Conservation (phyloP, 2,113 vertebrate genomes). For the Phaethornis superciliosus region DNA sequence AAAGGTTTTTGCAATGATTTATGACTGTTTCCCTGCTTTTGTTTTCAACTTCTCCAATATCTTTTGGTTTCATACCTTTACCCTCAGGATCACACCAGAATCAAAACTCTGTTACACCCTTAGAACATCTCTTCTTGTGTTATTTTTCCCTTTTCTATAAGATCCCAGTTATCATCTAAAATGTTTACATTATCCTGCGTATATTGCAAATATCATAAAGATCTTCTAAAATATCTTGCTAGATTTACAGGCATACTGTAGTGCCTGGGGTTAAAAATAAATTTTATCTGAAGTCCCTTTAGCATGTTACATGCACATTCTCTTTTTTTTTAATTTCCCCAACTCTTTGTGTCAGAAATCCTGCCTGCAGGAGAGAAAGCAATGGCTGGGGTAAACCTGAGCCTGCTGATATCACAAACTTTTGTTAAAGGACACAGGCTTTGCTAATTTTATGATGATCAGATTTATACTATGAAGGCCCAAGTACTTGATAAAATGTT, state of each 20-base stretch:
- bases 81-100: not conserved
- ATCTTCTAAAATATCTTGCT: not conserved
- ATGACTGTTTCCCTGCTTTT: not conserved
- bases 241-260: not conserved
- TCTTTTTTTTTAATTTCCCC: not conserved
- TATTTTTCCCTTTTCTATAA: not conserved
- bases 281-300: not conserved
- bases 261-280: not conserved
- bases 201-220: not conserved
- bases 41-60: not conserved
- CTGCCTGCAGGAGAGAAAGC: not conserved
- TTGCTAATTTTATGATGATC: not conserved
- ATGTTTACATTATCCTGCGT: not conserved
- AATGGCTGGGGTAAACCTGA: not conserved
- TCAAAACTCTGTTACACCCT: not conserved
- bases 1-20: not conserved
- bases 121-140: not conserved
- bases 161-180: not conserved
- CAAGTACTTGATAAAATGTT: not conserved
- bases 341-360: not conserved
- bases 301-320: not conserved
- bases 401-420: not conserved
- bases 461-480: not conserved
- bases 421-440: not conserved
- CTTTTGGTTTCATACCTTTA: not conserved